A percentile compares a stretch with the other conserved stretches of the same genome.
Conservation (phyloP, 35 echinoderm and acorn worm genomes). For the Patiria miniata region DNA sequence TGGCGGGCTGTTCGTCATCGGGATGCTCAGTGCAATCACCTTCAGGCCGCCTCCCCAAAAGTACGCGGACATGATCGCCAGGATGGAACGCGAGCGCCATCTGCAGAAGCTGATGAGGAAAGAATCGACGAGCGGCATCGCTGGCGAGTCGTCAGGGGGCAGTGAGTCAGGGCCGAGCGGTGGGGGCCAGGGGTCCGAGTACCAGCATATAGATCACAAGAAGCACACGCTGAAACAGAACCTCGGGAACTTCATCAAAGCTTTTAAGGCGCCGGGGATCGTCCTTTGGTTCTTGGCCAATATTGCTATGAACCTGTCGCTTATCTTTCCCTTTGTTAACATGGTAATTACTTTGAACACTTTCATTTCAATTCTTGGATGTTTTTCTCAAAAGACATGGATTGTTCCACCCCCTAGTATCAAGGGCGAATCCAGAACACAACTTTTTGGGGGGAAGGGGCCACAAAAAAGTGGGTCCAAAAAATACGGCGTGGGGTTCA, state of each 20-base stretch:
- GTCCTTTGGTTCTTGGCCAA: constrained; percentile 81
- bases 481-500: no score
- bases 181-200: constrained; percentile 10
- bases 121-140: background rate
- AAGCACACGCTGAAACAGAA: constrained; percentile 88
- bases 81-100: background rate
- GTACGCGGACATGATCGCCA: constrained; percentile 45
- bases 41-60: constrained; percentile 71
- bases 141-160: background rate
- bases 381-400: no score
- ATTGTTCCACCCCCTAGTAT: no score
- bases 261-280: constrained; percentile 81
- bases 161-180: background rate
- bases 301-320: constrained; percentile 88
- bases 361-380: constrained; percentile 1
- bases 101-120: constrained; percentile 2
- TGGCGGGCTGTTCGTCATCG: constrained; percentile 62
- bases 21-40: constrained; percentile 49
- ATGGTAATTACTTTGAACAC: constrained; percentile 75
- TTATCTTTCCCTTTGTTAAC: constrained; percentile 98
- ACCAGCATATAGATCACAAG: constrained; percentile 38
- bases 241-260: constrained; percentile 68
- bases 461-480: no score
- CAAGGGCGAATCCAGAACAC: no score
- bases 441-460: no score